Percentiles rank a stretch among this genome's conserved stretches.
These are phyloP conservation scores for Pheosia tremula DNA, from an alignment of 2,888 invertebrate genomes.

Conservation along the genomic window DNA sequence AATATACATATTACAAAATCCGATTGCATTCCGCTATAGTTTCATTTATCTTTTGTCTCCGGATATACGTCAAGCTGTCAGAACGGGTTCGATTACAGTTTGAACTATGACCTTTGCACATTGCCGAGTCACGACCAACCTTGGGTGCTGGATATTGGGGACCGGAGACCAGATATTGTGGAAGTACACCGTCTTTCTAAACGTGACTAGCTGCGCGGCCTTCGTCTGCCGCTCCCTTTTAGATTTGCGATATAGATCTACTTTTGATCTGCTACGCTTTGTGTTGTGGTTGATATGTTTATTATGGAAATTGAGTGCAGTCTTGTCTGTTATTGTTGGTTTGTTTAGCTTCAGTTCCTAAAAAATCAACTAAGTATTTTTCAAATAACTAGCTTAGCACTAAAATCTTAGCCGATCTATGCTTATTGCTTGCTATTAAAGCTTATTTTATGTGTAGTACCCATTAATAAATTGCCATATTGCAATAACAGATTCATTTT, in stretches of 20 bases:
- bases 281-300: slow-evolving; percentile 48
- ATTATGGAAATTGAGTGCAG: slow-evolving; percentile 41
- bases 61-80: slow-evolving; percentile 63
- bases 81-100: slow-evolving; percentile 59
- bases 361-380: too few species aligned
- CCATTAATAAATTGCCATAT: too few species aligned
- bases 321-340: neutral
- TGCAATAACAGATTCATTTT: neutral
- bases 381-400: too few species aligned
- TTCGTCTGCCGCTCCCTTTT: slow-evolving; percentile 75
- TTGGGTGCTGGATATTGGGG: slow-evolving; percentile 61
- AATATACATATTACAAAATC: slow-evolving; percentile 25
- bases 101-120: slow-evolving; percentile 70
- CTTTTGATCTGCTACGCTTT: slow-evolving; percentile 43
- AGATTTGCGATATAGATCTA: slow-evolving; percentile 67
- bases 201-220: slow-evolving; percentile 73
- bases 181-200: slow-evolving; percentile 62
- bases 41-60: slow-evolving; percentile 48
- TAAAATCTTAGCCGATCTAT: too few species aligned
- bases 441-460: too few species aligned
- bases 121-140: slow-evolving; percentile 71
- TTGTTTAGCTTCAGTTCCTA: too few species aligned
- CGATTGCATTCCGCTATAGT: slow-evolving; percentile 29
- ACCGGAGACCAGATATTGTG: slow-evolving; percentile 33
- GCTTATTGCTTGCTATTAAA: too few species aligned